phyloP scores from a whole-genome alignment of 2,888 invertebrate genomes.

The Acleris emargana region DNA sequence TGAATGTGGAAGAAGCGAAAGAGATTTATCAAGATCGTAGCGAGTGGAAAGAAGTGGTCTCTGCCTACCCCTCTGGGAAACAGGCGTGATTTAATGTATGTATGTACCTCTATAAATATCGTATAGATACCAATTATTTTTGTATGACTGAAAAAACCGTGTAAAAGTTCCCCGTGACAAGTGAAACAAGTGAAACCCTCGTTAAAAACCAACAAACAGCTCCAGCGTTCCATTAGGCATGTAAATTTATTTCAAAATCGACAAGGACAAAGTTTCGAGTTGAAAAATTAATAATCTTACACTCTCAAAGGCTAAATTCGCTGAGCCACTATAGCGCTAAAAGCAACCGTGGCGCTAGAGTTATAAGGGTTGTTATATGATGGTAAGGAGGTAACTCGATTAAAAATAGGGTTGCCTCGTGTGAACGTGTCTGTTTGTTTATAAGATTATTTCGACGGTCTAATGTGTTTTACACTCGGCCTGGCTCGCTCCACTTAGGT shows the following conservation, averaged over 20 bases:
- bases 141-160: no score
- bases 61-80: no score
- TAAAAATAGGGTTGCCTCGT: slow-evolving; percentile 42
- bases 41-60: no score
- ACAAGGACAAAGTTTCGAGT: slow-evolving; percentile 31
- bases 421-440: slow-evolving; percentile 54
- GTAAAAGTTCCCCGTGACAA: no score
- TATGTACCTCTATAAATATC: no score
- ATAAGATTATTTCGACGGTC: slow-evolving; percentile 56
- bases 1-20: no score
- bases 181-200: neutral
- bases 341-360: neutral
- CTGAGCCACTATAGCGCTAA: neutral
- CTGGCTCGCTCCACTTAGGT: slow-evolving; percentile 24
- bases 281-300: slow-evolving; percentile 35
- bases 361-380: slow-evolving; percentile 5
- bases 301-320: slow-evolving; percentile 20
- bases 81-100: no score
- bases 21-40: no score
- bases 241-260: slow-evolving; percentile 31
- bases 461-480: slow-evolving; percentile 38
- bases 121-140: no score
- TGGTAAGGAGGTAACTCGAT: slow-evolving; percentile 42
- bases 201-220: slow-evolving; percentile 9
- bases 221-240: slow-evolving; percentile 16